These are phyloP conservation scores for Peromyscus leucopus DNA, from an alignment of 2,113 vertebrate genomes.

Conservation along the genomic window DNA sequence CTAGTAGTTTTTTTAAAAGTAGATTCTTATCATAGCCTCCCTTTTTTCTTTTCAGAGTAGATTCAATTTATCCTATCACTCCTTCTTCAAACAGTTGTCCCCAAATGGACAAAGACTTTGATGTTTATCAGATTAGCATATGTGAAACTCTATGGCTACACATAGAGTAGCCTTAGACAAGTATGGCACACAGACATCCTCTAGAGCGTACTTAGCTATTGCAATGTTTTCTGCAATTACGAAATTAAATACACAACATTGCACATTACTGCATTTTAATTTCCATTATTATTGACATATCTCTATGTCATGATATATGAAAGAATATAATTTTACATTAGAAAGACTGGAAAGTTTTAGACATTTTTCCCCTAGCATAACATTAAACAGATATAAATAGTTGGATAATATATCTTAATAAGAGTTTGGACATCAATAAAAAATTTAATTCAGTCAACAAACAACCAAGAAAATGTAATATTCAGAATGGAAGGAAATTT, in stretches of 20 bases:
- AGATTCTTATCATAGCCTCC: too few relatives aligned
- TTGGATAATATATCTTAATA: not conserved
- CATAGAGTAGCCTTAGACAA: not conserved
- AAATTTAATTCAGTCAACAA: not conserved
- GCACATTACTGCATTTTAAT: not conserved
- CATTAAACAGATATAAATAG: not conserved
- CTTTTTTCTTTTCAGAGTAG: too few relatives aligned
- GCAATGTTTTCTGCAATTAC: not conserved
- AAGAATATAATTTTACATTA: not conserved
- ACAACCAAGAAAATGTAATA: not conserved
- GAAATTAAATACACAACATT: not conserved
- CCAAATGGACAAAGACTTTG: not conserved
- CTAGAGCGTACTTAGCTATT: not conserved
- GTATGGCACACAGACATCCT: not conserved
- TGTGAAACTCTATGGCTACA: not conserved
- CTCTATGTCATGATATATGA: not conserved
- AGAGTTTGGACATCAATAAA: not conserved
- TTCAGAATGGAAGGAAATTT: not conserved
- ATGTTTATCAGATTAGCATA: not conserved
- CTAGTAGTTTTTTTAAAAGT: too few relatives aligned
- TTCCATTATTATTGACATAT: not conserved
- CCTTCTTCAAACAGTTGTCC: not conserved
- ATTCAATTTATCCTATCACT: not conserved
- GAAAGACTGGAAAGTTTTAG: not conserved
- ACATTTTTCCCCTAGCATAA: not conserved